phyloP scores from a whole-genome alignment of 2,797 vertebrate species.

The Coendou prehensilis region DNA sequence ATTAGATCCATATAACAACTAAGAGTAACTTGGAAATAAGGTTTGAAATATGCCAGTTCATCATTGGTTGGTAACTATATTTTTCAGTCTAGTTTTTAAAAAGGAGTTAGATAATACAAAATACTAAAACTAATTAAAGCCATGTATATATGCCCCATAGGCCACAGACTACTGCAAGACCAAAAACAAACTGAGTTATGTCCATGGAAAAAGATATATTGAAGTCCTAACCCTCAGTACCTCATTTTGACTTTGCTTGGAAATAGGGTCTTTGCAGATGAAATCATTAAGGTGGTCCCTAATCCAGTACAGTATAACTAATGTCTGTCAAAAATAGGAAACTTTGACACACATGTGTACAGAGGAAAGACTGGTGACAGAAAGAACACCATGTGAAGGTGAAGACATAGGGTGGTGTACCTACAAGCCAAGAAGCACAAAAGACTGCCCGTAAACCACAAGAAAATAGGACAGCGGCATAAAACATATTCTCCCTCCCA shows the following conservation, averaged over 20 bases:
- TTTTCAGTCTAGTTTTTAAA: conserved; percentile 36
- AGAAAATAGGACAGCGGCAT: not conserved
- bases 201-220: not conserved
- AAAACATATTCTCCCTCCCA: not conserved
- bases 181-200: not conserved
- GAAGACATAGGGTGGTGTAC: not conserved
- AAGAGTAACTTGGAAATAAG: conserved; percentile 34
- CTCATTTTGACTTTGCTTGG: not conserved
- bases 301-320: not conserved
- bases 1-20: conserved; percentile 17
- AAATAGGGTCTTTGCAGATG: not conserved
- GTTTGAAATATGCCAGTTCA: conserved; percentile 26
- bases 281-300: not conserved
- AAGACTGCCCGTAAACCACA: not conserved
- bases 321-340: not conserved
- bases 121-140: not conserved
- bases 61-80: not conserved
- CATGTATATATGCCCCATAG: not conserved
- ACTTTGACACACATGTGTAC: not conserved
- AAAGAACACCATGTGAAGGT: not conserved
- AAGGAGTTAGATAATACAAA: not conserved
- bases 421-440: not conserved
- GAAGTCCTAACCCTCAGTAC: not conserved
- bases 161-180: not conserved
- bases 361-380: not conserved